Base-by-base conservation (phyloP, 2,888 invertebrate genomes). In the Agonum fuliginosum region DNA sequence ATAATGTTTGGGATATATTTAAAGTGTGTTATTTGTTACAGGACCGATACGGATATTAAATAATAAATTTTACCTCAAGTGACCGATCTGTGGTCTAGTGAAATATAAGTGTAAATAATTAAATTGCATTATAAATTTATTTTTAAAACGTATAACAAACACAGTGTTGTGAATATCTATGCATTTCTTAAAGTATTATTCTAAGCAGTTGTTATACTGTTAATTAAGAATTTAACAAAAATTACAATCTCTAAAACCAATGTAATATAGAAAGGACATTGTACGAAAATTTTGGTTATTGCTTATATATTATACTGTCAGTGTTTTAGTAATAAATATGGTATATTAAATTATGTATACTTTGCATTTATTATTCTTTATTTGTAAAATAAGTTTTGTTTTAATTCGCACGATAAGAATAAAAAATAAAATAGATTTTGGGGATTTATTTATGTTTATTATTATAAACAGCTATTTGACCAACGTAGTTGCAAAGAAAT, bases 21-120 rank as follows among this genome's bases (percentile, higher is more conserved):
- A 14, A 62, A 62, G 2, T 48, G 20, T 67, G 19, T 20, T 22
- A 6, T 19, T 75, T 75, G n/a, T n/a, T n/a, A 8, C 24, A 75
- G 75, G 75, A 86, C 79, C 84, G 86, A 81, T 86, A 86, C 79
- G 86, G 85, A 72, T 80, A 81, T 81, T 86, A 71, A 85, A 83
- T 20, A n/a, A 19, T 12, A 10, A 62, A 34, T 75, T 75, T 75
- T 75, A 67, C 65, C 65, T 75, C 46, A 75, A 58, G 41, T 62
- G 67, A 41, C 67, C 41, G 46, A 10, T 8, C 22, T 27, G 58
- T 37, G 74, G 74, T 74, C 62, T 62, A 84, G 80, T 65, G 46
- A 73, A 78, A 81, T 78, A 62, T 24, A 46, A 46, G 51, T 75
- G 69, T 34, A 71, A 46, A 69, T 65, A 73, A 69, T 46, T 30